A percentile compares a stretch with the other conserved stretches of the same genome.
Evolutionary conservation across 2,797 vertebrate genomes (phyloP).

Genomic region (Chrysocyon brachyurus): DNA sequence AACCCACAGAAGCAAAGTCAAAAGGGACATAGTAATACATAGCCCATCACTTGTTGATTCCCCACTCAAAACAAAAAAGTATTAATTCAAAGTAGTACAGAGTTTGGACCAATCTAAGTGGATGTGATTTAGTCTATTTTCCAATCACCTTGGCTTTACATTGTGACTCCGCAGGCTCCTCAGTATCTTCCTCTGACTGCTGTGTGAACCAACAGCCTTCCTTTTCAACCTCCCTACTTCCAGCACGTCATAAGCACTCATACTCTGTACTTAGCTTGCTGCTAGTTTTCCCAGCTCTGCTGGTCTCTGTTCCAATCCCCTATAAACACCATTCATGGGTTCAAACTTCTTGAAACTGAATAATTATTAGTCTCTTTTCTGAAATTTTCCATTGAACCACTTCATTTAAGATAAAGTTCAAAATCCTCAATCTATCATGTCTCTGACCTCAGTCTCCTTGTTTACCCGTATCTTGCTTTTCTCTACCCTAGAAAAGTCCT

Average conservation of each 20-base stretch:
- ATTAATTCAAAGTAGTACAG: not conserved
- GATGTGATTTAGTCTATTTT: not conserved
- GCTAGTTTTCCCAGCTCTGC: not conserved
- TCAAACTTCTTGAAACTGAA: not conserved
- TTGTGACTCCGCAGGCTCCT: not conserved
- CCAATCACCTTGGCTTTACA: conserved; percentile 1
- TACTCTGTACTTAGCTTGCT: not conserved
- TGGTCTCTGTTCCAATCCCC: not conserved
- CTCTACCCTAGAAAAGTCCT: not conserved
- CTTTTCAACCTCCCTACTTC: not conserved
- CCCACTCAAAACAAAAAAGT: not conserved
- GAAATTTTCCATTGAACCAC: not conserved
- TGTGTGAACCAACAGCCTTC: not conserved
- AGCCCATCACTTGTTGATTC: not conserved
- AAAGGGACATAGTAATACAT: not conserved
- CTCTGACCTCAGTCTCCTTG: not conserved
- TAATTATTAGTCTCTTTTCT: not conserved
- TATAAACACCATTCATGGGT: not conserved
- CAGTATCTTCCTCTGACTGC: not conserved
- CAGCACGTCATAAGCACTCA: not conserved
- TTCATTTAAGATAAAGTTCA: not conserved
- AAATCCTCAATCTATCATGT: not conserved
- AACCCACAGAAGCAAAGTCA: not conserved
- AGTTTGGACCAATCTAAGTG: not conserved
- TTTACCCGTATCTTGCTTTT: not conserved